Conservation (phyloP, 2,797 vertebrate species). For the Manis crassicaudata region DNA sequence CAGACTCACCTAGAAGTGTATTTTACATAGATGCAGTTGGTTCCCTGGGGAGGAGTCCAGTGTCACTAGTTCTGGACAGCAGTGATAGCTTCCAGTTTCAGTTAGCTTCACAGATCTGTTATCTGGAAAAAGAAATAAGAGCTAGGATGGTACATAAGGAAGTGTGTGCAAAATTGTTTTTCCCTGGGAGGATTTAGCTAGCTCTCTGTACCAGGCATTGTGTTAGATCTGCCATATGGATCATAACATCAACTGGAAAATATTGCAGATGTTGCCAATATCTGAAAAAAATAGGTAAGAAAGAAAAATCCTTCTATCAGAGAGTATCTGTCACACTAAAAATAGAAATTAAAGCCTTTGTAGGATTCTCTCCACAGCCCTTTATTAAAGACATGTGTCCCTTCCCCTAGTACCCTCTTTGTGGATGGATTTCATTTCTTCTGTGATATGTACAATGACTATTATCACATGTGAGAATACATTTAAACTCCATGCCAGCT, state of each 20-base stretch:
- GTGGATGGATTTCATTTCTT: conserved; percentile 8
- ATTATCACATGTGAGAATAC: neutral
- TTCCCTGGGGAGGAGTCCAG: neutral
- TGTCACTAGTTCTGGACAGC: conserved; percentile 62
- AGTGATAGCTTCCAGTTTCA: conserved; percentile 55
- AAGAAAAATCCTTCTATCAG: conserved; percentile 32
- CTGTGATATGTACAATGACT: neutral
- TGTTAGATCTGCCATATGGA: neutral
- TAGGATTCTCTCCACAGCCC: neutral
- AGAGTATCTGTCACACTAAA: conserved; percentile 57
- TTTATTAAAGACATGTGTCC: neutral
- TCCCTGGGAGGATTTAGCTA: conserved; percentile 48
- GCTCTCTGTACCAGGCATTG: conserved; percentile 53
- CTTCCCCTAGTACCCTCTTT: conserved; percentile 37
- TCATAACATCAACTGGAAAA: conserved; percentile 50
- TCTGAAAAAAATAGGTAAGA: neutral
- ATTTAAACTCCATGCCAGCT: neutral
- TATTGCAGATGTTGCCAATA: conserved; percentile 63
- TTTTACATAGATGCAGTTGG: conserved; percentile 40
- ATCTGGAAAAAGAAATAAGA: conserved; percentile 18
- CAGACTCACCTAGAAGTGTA: neutral
- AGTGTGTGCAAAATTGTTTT: conserved; percentile 36
- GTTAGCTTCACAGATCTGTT: conserved; percentile 56
- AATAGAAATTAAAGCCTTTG: conserved; percentile 53
- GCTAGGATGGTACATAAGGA: neutral